Evolutionary conservation across 2,113 vertebrate species (phyloP), one percentile per base, ranked within the genome.

Genomic region (Rana temporaria): DNA sequence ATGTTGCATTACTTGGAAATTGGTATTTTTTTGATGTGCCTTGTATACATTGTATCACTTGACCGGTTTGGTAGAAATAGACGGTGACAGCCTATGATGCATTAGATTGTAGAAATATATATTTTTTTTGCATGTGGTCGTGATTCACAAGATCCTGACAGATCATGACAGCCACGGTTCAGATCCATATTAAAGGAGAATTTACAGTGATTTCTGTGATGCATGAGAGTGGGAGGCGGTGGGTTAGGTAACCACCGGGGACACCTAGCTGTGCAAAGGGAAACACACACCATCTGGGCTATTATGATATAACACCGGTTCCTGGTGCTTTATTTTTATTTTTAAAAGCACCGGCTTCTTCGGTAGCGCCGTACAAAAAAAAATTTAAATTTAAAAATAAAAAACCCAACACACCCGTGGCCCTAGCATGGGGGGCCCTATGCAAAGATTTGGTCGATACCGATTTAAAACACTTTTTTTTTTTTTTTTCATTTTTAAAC

Each of bases 191-290:
- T 74, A 74, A 48, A 66, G 52, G 26, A 63, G 63, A 57, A 67
- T 75, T 66, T 66, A 71, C 74, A 66, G 71, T 82, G 80, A 82
- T 75, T 11, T 60, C 32, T 16, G 60, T 22, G 79, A 65, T 63
- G 57, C 42, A 20, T 34, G 20, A 19, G 59, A 32, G 11, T 30
- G 38, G 20, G 38, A 18, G 52, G 53, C 20, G 67, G 42, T 59
- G 16, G 57, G 69, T 82, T 72, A 52, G 78, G 38, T 72, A 81
- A 81, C 79, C 57, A 66, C 69, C 38, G 66, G 78, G 65, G 48
- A 79, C 59, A 34, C 78, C 71, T 73, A 57, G 56, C 48, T 70
- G 53, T 69, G 78, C 19, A 60, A 69, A 52, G 73, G 59, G 57
- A 76, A 76, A 38, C 71, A 38, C 71, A 60, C 71, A 30, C 71